Evolutionary conservation across 1,140 invertebrate species (phyloP).

Genomic region (Euglossa dilemma): DNA sequence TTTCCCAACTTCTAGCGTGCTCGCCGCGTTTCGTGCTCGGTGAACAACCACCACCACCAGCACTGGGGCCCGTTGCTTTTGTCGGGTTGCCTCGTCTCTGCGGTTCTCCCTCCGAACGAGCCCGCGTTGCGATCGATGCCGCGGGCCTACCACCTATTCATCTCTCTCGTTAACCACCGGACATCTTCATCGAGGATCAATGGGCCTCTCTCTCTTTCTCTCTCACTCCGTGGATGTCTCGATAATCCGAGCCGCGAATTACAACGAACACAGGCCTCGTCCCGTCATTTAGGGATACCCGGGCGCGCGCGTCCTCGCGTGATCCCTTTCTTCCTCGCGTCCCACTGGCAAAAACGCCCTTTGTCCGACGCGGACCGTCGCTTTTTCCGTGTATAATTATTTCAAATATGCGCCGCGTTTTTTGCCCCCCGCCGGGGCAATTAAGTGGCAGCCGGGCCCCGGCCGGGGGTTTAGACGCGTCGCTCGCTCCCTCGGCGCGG

Average conservation of each 20-base stretch:
- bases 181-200: slow-evolving; percentile 66
- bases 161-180: slow-evolving; percentile 65
- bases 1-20: slow-evolving; percentile 47
- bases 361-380: not conserved
- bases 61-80: slow-evolving; percentile 21
- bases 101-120: slow-evolving; percentile 39
- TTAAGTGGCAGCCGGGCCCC: not conserved
- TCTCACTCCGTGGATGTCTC: slow-evolving; percentile 55
- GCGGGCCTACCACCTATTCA: slow-evolving; percentile 55
- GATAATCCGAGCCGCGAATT: slow-evolving; percentile 62
- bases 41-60: not conserved
- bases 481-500: not conserved
- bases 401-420: not conserved
- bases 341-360: not conserved
- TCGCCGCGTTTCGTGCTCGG: slow-evolving; percentile 42
- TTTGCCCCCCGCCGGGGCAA: not conserved
- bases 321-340: not conserved
- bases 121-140: slow-evolving; percentile 31
- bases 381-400: slow-evolving; percentile 13
- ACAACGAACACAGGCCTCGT: slow-evolving; percentile 16
- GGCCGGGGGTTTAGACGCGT: not conserved
- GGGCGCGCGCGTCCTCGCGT: slow-evolving; percentile 2
- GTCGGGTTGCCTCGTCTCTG: not conserved
- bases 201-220: slow-evolving; percentile 45
- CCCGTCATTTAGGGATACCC: not conserved